These are phyloP conservation scores for Chalcis sispes DNA, from an alignment of 2,888 invertebrate species.

Conservation along the genomic window DNA sequence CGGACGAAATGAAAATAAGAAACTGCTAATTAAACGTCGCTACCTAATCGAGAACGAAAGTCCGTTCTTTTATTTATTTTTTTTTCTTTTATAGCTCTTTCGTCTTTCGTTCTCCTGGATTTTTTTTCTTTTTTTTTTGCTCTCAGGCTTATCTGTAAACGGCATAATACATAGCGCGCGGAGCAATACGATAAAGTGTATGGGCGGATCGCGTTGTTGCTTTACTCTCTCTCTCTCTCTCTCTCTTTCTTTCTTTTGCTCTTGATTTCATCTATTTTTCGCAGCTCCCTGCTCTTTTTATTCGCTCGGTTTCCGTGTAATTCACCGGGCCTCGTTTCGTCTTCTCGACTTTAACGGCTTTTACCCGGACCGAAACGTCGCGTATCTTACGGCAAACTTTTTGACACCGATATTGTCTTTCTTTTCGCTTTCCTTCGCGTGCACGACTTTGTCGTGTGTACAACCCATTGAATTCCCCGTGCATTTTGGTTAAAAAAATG, in stretches of 20 bases:
- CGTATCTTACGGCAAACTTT: background rate
- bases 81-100: background rate
- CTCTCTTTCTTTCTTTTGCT: constrained; percentile 31
- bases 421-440: too few relatives aligned
- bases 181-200: constrained; percentile 43
- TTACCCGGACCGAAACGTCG: too few relatives aligned
- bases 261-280: too few relatives aligned
- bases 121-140: background rate
- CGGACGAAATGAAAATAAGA: constrained; percentile 36
- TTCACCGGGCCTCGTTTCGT: too few relatives aligned
- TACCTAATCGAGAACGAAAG: constrained; percentile 50
- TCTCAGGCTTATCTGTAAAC: constrained; percentile 18
- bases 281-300: too few relatives aligned
- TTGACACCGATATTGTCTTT: constrained; percentile 58
- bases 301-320: too few relatives aligned
- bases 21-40: constrained; percentile 55
- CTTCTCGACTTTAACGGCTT: too few relatives aligned
- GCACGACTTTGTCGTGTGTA: too few relatives aligned
- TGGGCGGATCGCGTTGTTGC: constrained; percentile 41
- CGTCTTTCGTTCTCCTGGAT: background rate
- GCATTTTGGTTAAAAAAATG: constrained; percentile 36
- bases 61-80: too few relatives aligned
- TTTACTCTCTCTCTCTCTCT: constrained; percentile 5
- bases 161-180: background rate
- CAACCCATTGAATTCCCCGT: background rate